A percentile compares a stretch with the other conserved stretches of the same genome.
phyloP scores from a whole-genome alignment of 2,888 invertebrate genomes.

The Papilio protenor region DNA sequence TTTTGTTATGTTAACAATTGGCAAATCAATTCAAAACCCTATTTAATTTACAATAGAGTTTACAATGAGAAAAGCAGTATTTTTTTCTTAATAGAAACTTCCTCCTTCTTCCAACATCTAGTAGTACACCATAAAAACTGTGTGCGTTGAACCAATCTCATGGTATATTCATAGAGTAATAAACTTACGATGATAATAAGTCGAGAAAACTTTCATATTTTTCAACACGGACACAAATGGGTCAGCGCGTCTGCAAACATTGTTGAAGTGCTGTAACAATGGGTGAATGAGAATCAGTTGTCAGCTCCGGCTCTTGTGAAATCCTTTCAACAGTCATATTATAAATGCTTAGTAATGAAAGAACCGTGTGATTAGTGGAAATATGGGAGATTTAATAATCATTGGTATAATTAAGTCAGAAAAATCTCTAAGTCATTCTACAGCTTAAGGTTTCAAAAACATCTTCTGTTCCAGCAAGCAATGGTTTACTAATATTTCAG shows the following conservation, averaged over 20 bases:
- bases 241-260: slow-evolving; percentile 54
- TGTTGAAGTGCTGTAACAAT: slow-evolving; percentile 59
- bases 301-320: slow-evolving; percentile 68
- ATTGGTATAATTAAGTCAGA: not conserved
- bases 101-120: not conserved
- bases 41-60: not conserved
- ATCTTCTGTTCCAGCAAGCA: not conserved
- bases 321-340: slow-evolving; percentile 47
- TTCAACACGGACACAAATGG: slow-evolving; percentile 60
- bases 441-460: not conserved
- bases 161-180: slow-evolving; percentile 25
- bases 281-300: slow-evolving; percentile 68
- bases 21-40: not conserved
- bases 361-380: not conserved
- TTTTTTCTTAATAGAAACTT: not conserved
- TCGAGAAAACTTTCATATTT: slow-evolving; percentile 57
- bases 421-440: not conserved
- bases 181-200: slow-evolving; percentile 44
- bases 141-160: not conserved
- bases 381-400: not conserved
- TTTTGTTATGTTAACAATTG: too few relatives aligned
- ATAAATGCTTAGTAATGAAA: slow-evolving; percentile 17
- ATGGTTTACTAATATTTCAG: not conserved
- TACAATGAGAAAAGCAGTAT: not conserved
- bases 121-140: not conserved